Evolutionary conservation across 2,113 vertebrate genomes (phyloP).

Genomic region (Pristiophorus japonicus): DNA sequence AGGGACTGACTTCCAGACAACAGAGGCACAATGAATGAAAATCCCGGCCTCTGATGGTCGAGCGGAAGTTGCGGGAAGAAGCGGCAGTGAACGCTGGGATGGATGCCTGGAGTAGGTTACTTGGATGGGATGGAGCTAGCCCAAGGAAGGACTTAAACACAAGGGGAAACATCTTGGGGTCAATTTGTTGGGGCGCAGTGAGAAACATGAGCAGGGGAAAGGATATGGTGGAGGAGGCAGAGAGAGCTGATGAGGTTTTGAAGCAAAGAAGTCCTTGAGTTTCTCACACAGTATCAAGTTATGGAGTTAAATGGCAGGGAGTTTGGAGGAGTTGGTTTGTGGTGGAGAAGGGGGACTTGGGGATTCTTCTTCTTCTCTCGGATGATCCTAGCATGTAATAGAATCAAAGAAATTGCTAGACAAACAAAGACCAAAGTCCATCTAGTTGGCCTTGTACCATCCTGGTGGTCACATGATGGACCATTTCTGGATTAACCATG

Average conservation of each 20-base stretch:
- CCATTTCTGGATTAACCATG: not conserved
- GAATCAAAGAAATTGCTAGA: not conserved
- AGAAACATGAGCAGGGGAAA: not conserved
- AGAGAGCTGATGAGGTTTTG: not conserved
- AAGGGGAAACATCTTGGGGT: not conserved
- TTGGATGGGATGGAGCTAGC: not conserved
- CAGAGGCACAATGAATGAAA: not conserved
- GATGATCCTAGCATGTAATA: not conserved
- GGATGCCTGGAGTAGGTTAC: not conserved
- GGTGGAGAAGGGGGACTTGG: not conserved
- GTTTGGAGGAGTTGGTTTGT: not conserved
- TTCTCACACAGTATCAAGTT: too few relatives aligned
- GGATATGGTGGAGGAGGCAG: not conserved
- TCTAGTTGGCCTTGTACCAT: not conserved
- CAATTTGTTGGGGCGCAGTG: not conserved
- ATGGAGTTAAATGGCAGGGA: not conserved
- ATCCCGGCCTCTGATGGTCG: not conserved
- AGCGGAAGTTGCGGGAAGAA: not conserved
- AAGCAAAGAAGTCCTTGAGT: not conserved
- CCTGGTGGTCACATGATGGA: not conserved
- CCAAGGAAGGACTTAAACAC: not conserved
- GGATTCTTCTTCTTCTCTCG: not conserved
- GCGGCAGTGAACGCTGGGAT: not conserved
- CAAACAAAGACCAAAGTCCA: not conserved
- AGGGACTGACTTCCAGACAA: not conserved